Percentiles rank a stretch among this genome's conserved stretches.
These are phyloP conservation scores for Nudaria mundana DNA, from an alignment of 2,888 invertebrate species.

Conservation along the genomic window DNA sequence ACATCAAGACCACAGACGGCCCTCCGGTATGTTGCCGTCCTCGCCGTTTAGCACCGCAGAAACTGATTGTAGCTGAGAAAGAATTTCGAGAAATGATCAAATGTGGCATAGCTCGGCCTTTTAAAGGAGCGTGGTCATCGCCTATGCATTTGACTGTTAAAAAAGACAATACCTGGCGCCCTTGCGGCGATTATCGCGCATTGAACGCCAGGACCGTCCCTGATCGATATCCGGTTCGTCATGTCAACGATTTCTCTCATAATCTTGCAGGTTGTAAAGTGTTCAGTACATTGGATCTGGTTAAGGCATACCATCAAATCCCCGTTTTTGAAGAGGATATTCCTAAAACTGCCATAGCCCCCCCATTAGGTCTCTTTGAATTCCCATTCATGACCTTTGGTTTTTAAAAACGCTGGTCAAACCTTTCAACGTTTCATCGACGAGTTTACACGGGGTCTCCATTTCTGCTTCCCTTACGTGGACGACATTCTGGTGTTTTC, in stretches of 20 bases:
- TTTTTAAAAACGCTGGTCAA: not conserved
- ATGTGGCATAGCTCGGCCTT: too few relatives aligned
- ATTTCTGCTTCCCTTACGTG: not conserved
- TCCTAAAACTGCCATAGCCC: not conserved
- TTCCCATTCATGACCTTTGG: not conserved
- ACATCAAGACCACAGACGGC: not conserved
- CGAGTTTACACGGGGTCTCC: not conserved
- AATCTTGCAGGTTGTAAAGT: not conserved
- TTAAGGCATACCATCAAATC: not conserved
- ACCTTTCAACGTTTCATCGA: conserved; percentile 1
- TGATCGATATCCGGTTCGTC: not conserved
- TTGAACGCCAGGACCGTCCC: not conserved
- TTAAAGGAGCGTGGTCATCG: too few relatives aligned
- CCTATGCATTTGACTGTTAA: not conserved
- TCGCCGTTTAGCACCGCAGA: not conserved
- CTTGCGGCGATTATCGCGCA: not conserved
- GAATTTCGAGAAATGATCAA: too few relatives aligned
- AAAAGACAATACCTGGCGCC: not conserved
- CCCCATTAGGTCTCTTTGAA: not conserved
- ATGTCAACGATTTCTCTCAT: not conserved
- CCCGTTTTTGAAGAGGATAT: not conserved
- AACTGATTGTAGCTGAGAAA: too few relatives aligned
- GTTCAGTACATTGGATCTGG: not conserved
- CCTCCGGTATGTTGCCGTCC: not conserved
- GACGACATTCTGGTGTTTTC: not conserved